Base-by-base conservation (phyloP, 2,113 vertebrate species). In the Acanthochromis polyacanthus region DNA sequence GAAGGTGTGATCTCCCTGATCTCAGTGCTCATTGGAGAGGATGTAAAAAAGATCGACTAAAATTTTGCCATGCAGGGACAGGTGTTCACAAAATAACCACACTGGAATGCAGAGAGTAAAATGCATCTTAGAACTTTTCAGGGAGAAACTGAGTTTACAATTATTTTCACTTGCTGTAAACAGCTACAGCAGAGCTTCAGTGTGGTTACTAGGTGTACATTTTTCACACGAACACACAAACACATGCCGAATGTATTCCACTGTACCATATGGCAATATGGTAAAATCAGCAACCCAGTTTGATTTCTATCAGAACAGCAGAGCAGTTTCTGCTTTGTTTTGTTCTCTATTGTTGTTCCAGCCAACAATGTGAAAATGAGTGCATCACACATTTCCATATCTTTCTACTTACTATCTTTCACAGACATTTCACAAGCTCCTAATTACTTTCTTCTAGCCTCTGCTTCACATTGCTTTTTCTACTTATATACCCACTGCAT, bases 141-240 rank as follows among this genome's bases (percentile, higher is more conserved):
- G 7, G 38, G 4, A 19, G 55, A 58, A 32, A 50, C n/a, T 17
- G 25, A 43, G 38, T 43, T 17, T 14, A n/a, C 48, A 43, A 4
- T 43, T 23, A 4, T 48, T 16, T 57, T 63, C 14, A 25, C 53
- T 56, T 4, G 15, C 32, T 5, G 1, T 56, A 38, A 76, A 63
- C 55, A n/a, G 11, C 32, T 46, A 19, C 5, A 30, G 52, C 22
- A 75, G 46, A 74, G 77, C 67, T 89, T 91, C 80, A 84, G 84
- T 87, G 90, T 92, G 90, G 84, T 86, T 76, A 62, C 81, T 75
- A 69, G 68, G 10, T 71, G 17, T 32, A 67, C 19, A 3, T 36
- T 36, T 36, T 36, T 36, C 63, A 74, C 78, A 74, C 63, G 15
- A 25, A 48, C 19, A 71, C 63, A 81, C 51, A 72, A 43, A 68